Conservation (phyloP, 2,888 invertebrate species). For the Polietes domitor region DNA sequence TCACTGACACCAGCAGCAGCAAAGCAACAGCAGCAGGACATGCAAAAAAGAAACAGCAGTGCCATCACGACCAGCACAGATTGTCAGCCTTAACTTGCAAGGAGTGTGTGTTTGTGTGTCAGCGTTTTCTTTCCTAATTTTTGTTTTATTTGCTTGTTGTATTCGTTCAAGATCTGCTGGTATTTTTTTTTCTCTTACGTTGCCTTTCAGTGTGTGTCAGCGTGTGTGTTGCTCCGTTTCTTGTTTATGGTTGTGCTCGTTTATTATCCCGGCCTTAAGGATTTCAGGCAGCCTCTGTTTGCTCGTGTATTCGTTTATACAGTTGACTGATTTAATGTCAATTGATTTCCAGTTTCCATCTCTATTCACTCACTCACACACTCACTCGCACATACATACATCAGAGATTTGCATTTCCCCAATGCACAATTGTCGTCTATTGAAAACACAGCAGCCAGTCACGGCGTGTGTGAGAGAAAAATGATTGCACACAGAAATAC, state of each 20-base stretch:
- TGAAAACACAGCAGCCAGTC: neutral
- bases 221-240: neutral
- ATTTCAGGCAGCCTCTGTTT: conserved; percentile 58
- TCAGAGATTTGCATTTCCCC: conserved; percentile 34
- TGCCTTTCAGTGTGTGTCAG: conserved; percentile 1
- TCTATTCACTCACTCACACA: conserved; percentile 76
- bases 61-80: neutral
- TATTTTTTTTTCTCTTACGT: conserved; percentile 27
- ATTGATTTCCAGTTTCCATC: conserved; percentile 75
- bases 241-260: conserved; percentile 1
- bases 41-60: neutral
- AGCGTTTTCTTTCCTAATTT: conserved; percentile 24
- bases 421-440: conserved; percentile 22
- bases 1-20: neutral
- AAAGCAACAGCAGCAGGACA: conserved; percentile 25
- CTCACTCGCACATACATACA: conserved; percentile 55
- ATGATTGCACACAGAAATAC: neutral
- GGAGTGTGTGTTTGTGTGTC: conserved; percentile 8
- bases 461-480: neutral
- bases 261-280: conserved; percentile 48
- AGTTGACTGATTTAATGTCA: conserved; percentile 78
- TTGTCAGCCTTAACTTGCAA: neutral
- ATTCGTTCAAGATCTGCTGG: neutral
- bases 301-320: conserved; percentile 68
- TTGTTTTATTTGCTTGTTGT: conserved; percentile 21